Percentiles rank a stretch among this genome's conserved stretches.
These are phyloP conservation scores for Pholis gunnellus DNA, from an alignment of 2,113 vertebrate species.

Conservation along the genomic window DNA sequence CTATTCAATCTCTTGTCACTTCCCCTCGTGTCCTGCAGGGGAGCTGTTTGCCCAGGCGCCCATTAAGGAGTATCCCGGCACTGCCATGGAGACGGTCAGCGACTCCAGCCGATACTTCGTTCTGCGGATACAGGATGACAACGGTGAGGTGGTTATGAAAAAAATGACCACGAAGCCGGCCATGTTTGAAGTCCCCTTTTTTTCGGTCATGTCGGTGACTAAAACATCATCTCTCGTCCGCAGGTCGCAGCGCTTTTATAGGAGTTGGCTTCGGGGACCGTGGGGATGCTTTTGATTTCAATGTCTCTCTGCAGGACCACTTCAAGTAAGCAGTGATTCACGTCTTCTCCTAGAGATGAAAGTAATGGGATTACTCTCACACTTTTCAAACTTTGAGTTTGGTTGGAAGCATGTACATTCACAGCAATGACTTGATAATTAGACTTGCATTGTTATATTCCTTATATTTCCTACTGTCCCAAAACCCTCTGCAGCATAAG, in stretches of 20 bases:
- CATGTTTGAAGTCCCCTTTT: neutral
- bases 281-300: slow-evolving; percentile 97
- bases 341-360: too few species aligned
- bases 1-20: neutral
- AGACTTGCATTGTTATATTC: neutral
- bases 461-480: neutral
- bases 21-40: slow-evolving; percentile 74
- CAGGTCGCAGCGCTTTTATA: slow-evolving; percentile 96
- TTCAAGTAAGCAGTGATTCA: slow-evolving; percentile 87
- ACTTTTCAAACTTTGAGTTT: too few species aligned
- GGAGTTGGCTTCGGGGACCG: slow-evolving; percentile 95
- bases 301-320: slow-evolving; percentile 95
- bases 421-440: neutral
- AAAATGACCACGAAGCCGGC: neutral
- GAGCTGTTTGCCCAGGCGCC: slow-evolving; percentile 94
- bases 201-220: neutral
- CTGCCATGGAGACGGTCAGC: slow-evolving; percentile 90
- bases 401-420: neutral
- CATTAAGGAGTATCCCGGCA: slow-evolving; percentile 90
- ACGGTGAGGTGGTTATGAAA: slow-evolving; percentile 79
- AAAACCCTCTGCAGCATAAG: neutral
- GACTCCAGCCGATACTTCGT: slow-evolving; percentile 95
- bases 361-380: neutral
- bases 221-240: neutral
- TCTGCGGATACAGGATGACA: slow-evolving; percentile 93